Percentiles rank a stretch among this genome's conserved stretches.
Evolutionary conservation across 2,113 vertebrate species (phyloP).

Genomic region (Pseudorasbora parva): DNA sequence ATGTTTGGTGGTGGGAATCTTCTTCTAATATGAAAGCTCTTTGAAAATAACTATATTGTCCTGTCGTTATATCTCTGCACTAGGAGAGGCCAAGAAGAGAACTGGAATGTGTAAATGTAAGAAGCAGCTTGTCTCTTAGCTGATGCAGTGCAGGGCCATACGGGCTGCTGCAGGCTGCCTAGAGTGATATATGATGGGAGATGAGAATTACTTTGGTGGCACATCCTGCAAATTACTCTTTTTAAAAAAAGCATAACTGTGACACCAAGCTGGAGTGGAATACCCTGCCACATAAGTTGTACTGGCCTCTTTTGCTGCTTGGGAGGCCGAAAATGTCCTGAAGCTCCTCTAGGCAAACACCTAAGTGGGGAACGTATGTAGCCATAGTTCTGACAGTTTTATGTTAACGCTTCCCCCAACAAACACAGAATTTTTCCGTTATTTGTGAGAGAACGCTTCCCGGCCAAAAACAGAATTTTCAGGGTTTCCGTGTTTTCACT

Average conservation of each 20-base stretch:
- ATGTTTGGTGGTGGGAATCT: neutral
- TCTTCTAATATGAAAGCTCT: slow-evolving; percentile 6
- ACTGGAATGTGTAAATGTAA: slow-evolving; percentile 19
- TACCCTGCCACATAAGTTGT: slow-evolving; percentile 14
- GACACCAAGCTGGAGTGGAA: slow-evolving; percentile 3
- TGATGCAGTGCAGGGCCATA: slow-evolving; percentile 25
- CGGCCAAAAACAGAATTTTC: too few species aligned
- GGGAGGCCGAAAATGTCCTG: slow-evolving; percentile 9
- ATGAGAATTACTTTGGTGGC: slow-evolving; percentile 37
- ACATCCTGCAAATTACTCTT: slow-evolving; percentile 39
- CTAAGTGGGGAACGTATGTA: neutral
- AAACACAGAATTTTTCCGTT: too few species aligned
- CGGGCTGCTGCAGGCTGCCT: slow-evolving; percentile 28
- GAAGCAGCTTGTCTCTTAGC: slow-evolving; percentile 19
- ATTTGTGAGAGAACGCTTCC: too few species aligned
- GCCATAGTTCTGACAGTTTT: neutral
- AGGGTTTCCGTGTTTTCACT: too few species aligned
- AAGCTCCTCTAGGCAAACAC: neutral
- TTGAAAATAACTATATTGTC: neutral
- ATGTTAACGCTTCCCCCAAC: too few species aligned
- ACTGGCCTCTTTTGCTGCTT: slow-evolving; percentile 17
- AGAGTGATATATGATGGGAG: slow-evolving; percentile 31
- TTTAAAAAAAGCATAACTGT: slow-evolving; percentile 4
- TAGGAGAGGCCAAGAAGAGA: slow-evolving; percentile 24
- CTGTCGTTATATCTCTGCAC: neutral